Evolutionary conservation across 2,113 vertebrate species (phyloP).

Genomic region (Isurus oxyrinchus): DNA sequence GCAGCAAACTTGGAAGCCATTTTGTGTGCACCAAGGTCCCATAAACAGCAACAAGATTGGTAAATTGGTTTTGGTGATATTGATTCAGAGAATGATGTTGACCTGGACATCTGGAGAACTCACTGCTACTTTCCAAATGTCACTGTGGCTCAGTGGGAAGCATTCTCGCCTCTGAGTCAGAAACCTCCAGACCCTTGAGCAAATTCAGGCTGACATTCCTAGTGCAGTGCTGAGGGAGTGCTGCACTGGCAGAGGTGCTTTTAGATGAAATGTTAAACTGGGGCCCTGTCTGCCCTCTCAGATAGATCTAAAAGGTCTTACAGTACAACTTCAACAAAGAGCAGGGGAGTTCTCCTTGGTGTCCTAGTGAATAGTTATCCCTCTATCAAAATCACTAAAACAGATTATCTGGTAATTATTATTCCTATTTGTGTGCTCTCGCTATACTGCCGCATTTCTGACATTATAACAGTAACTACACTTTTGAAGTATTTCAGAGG

Average conservation of each 20-base stretch:
- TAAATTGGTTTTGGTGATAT: no score
- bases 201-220: not conserved
- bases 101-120: no score
- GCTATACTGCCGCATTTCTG: not conserved
- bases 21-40: no score
- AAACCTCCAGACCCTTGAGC: not conserved
- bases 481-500: not conserved
- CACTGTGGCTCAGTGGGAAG: not conserved
- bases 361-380: not conserved
- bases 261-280: not conserved
- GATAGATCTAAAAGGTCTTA: not conserved
- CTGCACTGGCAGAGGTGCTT: not conserved
- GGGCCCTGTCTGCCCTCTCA: not conserved
- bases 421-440: not conserved
- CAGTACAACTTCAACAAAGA: not conserved
- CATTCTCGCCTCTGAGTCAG: not conserved
- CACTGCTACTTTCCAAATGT: not conserved
- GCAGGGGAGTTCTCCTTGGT: not conserved
- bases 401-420: not conserved
- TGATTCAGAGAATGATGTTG: no score
- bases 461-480: not conserved
- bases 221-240: no score
- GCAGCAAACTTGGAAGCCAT: no score
- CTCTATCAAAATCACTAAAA: not conserved
- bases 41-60: no score